Percentiles rank a stretch among this genome's conserved stretches.
Conservation (phyloP, 2,888 invertebrate genomes). For the Diadegma fenestrale region DNA sequence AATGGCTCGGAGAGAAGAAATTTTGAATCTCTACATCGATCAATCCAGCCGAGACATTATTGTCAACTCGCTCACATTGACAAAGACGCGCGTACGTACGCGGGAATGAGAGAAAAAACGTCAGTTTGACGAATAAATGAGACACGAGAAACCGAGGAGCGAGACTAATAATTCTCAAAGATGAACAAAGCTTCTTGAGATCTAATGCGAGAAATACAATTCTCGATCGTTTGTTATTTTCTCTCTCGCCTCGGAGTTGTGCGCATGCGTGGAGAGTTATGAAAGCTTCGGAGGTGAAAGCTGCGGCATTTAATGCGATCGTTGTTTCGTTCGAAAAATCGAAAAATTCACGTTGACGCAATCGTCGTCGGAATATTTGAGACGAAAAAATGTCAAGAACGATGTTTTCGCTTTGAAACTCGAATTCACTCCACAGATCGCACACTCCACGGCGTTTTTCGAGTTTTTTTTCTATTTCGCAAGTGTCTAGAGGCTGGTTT, state of each 20-base stretch:
- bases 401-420: not conserved
- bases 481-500: not conserved
- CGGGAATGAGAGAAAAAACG: not conserved
- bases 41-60: conserved; percentile 51
- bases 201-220: conserved; percentile 5
- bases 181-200: not conserved
- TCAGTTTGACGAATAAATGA: not conserved
- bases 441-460: not conserved
- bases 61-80: not conserved
- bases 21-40: conserved; percentile 52
- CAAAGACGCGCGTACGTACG: not conserved
- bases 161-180: not conserved
- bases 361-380: not conserved
- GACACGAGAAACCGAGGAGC: not conserved
- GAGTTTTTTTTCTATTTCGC: not conserved
- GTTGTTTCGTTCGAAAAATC: not conserved
- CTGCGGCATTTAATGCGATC: not conserved
- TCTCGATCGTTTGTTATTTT: not conserved
- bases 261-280: conserved; percentile 22
- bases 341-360: not conserved
- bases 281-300: conserved; percentile 44
- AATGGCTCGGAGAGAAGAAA: not conserved
- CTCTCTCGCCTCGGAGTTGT: not conserved
- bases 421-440: not conserved
- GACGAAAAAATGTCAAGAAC: not conserved